phyloP scores from a whole-genome alignment of 2,797 vertebrate species.

The Presbytis comata region DNA sequence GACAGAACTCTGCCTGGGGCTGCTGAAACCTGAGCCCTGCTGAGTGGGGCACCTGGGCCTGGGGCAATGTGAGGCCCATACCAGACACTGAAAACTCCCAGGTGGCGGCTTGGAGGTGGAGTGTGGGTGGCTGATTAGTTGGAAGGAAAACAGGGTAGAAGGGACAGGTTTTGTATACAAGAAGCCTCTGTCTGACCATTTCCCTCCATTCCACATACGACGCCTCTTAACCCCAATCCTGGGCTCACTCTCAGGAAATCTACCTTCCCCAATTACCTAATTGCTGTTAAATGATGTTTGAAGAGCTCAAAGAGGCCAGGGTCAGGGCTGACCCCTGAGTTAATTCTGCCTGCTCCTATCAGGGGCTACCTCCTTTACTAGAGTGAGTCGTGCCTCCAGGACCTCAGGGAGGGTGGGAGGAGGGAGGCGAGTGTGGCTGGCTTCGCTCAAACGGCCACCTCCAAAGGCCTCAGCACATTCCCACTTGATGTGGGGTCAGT shows the following conservation, averaged over 20 bases:
- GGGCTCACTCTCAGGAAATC: slow-evolving; percentile 18
- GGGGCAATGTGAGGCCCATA: fast-evolving
- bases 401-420: neutral
- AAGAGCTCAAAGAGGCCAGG: neutral
- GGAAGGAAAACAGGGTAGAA: slow-evolving; percentile 10
- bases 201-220: neutral
- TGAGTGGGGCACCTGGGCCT: neutral
- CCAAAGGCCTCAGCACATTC: neutral
- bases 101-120: neutral
- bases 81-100: neutral
- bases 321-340: neutral
- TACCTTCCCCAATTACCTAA: neutral
- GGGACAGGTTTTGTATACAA: slow-evolving; percentile 34
- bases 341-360: neutral
- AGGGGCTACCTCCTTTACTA: neutral
- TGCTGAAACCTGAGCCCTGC: neutral
- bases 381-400: neutral
- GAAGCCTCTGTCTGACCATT: neutral
- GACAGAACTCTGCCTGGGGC: neutral
- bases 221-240: neutral
- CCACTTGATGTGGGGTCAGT: neutral
- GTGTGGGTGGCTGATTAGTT: neutral
- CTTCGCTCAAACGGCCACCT: neutral
- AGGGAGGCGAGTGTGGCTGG: fast-evolving
- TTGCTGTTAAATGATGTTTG: neutral